Evolutionary conservation across 2,888 invertebrate species (phyloP), one percentile per base, ranked within the genome.

Genomic region (Pollenia amentaria): DNA sequence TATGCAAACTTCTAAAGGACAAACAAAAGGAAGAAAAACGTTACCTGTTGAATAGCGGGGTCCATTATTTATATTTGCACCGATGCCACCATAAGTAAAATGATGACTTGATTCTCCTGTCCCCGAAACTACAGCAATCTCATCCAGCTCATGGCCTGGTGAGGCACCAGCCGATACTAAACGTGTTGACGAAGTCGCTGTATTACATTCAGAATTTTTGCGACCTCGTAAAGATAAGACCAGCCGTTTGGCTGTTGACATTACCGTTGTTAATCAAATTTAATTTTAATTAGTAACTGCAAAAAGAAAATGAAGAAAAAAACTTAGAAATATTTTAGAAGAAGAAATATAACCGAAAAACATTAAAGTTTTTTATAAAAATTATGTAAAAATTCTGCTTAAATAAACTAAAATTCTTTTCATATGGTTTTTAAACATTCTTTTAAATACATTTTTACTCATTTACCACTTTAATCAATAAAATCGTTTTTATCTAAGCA

Each of bases 51-150:
- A 93, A 88, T 92, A 92, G 89, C 91, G 90, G 89, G 91, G 91
- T 89, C 91, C 91, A 90, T 90, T 90, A 89, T 89, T 90, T 85
- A 87, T 90, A 84, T 89, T 85, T 29, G 88, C 89, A 88, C 91
- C 90, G 88, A 90, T 90, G 85, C 89, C 90, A 89, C 92, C 92
- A 91, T 92, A 92, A 87, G 92, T 90, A 89, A 93, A 90, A 89
- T 92, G 92, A 90, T 93, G 92, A 89, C 92, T 92, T 70, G 93
- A 92, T 88, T 93, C 92, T 85, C 95, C 95, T 89, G 95, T 95
- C 89, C 95, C 95, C 69, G 95, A 95, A 88, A 96, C 95, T 89
- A 96, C 95, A 85, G 96, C 95, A 90, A 96, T 96, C 93, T 96
- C 95, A 90, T 95, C 95, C 88, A 95, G 93, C 91, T 95, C 95